A percentile compares a stretch with the other conserved stretches of the same genome.
These are phyloP conservation scores for Silurus lanzhouensis DNA, from an alignment of 2,797 vertebrate species.

Conservation along the genomic window DNA sequence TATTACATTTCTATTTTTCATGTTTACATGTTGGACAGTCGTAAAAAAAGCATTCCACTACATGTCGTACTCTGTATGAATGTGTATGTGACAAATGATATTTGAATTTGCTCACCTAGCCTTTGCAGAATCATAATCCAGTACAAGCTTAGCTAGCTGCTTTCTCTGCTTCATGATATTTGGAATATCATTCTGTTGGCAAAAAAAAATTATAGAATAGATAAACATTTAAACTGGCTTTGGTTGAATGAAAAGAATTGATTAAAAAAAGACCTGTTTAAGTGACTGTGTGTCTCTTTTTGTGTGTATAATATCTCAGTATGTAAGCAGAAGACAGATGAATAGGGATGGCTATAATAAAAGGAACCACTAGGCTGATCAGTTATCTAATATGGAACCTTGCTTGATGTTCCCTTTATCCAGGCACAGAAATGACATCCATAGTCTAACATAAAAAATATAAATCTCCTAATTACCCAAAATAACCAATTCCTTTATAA, in stretches of 20 bases:
- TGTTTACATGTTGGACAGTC: too few relatives aligned
- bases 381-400: not conserved
- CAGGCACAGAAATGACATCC: not conserved
- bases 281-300: not conserved
- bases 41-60: too few relatives aligned
- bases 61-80: not conserved
- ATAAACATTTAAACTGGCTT: not conserved
- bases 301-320: too few relatives aligned
- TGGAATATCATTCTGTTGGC: conserved; percentile 87
- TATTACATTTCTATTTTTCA: too few relatives aligned
- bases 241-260: not conserved
- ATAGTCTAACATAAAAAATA: not conserved
- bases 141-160: conserved; percentile 89
- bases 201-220: conserved; percentile 15
- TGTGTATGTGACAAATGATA: not conserved
- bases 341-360: not conserved
- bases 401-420: not conserved
- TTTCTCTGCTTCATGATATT: conserved; percentile 96
- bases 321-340: not conserved
- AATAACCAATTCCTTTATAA: not conserved
- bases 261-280: not conserved
- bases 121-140: conserved; percentile 95
- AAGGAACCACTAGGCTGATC: not conserved
- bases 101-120: conserved; percentile 73
- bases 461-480: not conserved